Percentiles rank a stretch among this genome's conserved stretches.
These are phyloP conservation scores for Malurus melanocephalus DNA, from an alignment of 2,113 vertebrate species.

Conservation along the genomic window DNA sequence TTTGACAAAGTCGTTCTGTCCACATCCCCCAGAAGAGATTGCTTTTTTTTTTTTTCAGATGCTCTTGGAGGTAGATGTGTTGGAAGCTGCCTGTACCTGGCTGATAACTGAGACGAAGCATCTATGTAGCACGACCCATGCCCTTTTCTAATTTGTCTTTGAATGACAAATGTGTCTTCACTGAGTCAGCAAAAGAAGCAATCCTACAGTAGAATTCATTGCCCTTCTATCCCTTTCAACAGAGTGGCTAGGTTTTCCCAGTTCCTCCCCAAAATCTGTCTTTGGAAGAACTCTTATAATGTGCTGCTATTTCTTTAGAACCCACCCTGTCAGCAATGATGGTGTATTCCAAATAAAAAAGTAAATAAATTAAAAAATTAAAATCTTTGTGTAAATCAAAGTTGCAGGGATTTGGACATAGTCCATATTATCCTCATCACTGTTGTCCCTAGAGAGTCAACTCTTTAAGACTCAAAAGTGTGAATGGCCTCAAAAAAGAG, in stretches of 20 bases:
- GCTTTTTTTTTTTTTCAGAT: slow-evolving; percentile 49
- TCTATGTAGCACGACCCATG: slow-evolving; percentile 33
- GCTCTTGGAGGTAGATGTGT: slow-evolving; percentile 45
- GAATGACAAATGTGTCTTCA: slow-evolving; percentile 65
- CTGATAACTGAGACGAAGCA: slow-evolving; percentile 62
- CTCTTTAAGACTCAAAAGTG: not conserved
- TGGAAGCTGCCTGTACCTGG: slow-evolving; percentile 60
- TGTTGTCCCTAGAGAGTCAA: not conserved
- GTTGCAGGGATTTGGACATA: not conserved
- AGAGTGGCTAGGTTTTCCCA: not conserved
- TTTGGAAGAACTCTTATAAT: not conserved
- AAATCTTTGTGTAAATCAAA: not conserved
- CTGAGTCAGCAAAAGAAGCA: slow-evolving; percentile 65
- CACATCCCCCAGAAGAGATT: slow-evolving; percentile 46
- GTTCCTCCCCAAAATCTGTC: not conserved
- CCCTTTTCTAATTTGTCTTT: slow-evolving; percentile 68
- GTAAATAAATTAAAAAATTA: not conserved
- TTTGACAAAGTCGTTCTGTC: slow-evolving; percentile 62
- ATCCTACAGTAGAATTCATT: not conserved
- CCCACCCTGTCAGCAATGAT: not conserved
- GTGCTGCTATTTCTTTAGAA: not conserved
- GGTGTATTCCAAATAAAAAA: not conserved
- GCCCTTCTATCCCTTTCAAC: slow-evolving; percentile 27
- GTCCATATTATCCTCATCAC: not conserved
- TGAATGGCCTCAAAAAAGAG: not conserved